Percentiles rank a stretch among this genome's conserved stretches.
Conservation (phyloP, 2,113 vertebrate genomes). For the Oenanthe oenanthe region DNA sequence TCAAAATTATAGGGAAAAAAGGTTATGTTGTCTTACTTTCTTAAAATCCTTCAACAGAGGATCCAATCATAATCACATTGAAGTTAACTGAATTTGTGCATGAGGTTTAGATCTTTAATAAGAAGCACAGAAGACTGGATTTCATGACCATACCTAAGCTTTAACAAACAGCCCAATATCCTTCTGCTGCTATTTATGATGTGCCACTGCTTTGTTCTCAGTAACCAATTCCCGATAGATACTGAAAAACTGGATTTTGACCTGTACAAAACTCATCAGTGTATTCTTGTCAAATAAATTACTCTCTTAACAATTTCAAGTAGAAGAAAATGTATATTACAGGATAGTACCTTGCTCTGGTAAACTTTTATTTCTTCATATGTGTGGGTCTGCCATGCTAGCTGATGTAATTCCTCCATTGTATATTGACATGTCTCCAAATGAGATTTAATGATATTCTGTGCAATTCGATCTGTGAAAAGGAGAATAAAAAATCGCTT, state of each 20-base stretch:
- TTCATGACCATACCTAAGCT: neutral
- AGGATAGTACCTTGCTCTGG: slow-evolving; percentile 92
- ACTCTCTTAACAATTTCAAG: neutral
- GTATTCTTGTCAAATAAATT: neutral
- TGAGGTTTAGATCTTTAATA: neutral
- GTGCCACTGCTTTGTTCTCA: neutral
- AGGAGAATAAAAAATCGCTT: neutral
- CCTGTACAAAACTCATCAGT: neutral
- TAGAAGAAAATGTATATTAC: neutral
- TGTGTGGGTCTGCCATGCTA: slow-evolving; percentile 97
- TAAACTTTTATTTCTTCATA: slow-evolving; percentile 98
- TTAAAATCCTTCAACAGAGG: neutral
- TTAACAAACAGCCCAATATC: neutral
- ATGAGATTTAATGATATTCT: slow-evolving; percentile 99
- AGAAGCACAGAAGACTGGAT: neutral
- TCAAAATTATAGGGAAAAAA: neutral
- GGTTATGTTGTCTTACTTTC: neutral
- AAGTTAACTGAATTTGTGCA: neutral
- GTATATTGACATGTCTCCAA: slow-evolving; percentile 99
- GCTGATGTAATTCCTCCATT: slow-evolving; percentile 94
- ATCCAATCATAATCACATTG: neutral
- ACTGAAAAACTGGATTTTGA: neutral
- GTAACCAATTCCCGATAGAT: neutral
- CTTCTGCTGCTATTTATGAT: neutral
- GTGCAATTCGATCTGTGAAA: slow-evolving; percentile 92